Base-by-base conservation (phyloP, 2,888 invertebrate genomes). In the Drosophila prolongata region DNA sequence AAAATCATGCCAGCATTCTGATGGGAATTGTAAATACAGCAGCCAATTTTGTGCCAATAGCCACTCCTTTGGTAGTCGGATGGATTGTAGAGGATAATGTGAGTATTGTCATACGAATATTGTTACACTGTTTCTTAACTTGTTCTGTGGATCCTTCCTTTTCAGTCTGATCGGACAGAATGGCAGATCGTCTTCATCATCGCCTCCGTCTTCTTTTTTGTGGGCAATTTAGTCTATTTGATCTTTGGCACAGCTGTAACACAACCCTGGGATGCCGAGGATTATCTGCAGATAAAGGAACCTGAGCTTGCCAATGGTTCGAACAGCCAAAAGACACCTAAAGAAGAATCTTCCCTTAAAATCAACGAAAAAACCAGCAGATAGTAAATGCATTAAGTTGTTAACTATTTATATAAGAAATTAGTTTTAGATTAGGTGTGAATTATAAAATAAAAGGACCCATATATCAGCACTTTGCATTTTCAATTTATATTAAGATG, bases 121-220 rank as follows among this genome's bases (percentile, higher is more conserved):
- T 2, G 0, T 8, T 19, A 1, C 9, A 3, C 14, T 2, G 9
- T 6, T 6, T n/a, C 9, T 35, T 27, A 6, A 46, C 0, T 16
- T 6, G 0, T 6, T 0, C 13, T 9, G 9, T 2, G 9, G 8
- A 35, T 55, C 27, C 44, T n/a, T 54, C 13, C 1, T 16, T 60
- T 75, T 1, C 52, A 91, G 91, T 14, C 40, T 0, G 93, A 95
- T 76, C 93, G 94, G 3, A 67, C 89, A 0, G 94, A 95, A 86
- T 97, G 97, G 97, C 94, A 94, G 72, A 94, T 94, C 47, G 95
- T 96, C 11, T 97, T 97, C 90, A 95, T 95, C 84, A 93, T 89
- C 11, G 70, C 96, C 0, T 94, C 96, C 0, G 94, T 93, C 6
- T 91, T 96, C 10, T 96, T 96, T 87, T 93, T 95, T 71, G 90